Evolutionary conservation across 2,888 invertebrate genomes (phyloP).

Genomic region (Cloeon dipterum): DNA sequence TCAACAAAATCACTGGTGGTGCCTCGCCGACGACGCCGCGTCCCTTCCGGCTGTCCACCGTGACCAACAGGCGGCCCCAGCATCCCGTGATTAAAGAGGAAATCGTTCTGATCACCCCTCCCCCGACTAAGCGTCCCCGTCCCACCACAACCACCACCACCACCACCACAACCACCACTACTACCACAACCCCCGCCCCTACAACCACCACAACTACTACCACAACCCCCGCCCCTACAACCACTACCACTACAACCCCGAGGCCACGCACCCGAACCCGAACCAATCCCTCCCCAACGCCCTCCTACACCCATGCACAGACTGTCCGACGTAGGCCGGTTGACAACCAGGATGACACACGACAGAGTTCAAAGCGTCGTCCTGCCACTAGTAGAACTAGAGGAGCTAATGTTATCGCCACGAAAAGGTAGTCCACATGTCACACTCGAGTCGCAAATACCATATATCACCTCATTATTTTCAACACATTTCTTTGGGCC

Average conservation of each 20-base stretch:
- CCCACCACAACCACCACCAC: conserved; percentile 1
- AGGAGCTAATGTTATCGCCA: conserved; percentile 4
- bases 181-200: conserved; percentile 25
- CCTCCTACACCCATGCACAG: conserved; percentile 17
- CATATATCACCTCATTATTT: neutral
- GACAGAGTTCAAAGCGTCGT: neutral
- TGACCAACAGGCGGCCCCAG: neutral
- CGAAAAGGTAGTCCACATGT: conserved; percentile 3
- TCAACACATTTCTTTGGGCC: neutral
- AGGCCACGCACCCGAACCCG: conserved; percentile 26
- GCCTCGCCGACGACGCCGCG: neutral
- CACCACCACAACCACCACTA: conserved; percentile 20
- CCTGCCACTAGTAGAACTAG: conserved; percentile 8
- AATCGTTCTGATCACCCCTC: neutral
- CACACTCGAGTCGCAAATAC: neutral
- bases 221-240: conserved; percentile 9
- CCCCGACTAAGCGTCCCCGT: neutral
- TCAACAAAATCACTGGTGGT: neutral
- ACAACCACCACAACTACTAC: conserved; percentile 12
- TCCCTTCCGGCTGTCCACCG: neutral
- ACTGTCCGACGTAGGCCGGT: conserved; percentile 17
- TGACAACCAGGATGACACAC: conserved; percentile 16
- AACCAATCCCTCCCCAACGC: conserved; percentile 10
- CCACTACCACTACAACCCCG: conserved; percentile 10
- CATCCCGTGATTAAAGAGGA: neutral